These are phyloP conservation scores for Lottia scabra DNA, from an alignment of 2,888 invertebrate species.

Conservation along the genomic window DNA sequence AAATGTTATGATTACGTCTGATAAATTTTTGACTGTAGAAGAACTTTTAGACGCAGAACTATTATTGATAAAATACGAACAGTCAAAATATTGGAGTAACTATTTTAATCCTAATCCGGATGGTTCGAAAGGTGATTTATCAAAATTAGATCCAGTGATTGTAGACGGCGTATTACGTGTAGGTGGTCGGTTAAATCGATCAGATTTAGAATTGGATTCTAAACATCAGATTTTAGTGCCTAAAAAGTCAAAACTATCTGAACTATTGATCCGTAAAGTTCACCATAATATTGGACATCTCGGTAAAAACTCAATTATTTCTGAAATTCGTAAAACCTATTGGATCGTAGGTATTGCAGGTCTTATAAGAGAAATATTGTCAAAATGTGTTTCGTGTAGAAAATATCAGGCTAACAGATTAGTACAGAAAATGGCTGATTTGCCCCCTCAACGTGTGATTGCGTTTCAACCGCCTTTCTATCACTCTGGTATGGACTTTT, in stretches of 20 bases:
- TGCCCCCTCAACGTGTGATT: conserved; percentile 25
- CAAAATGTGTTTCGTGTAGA: conserved; percentile 22
- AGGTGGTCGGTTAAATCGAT: conserved; percentile 17
- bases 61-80: conserved; percentile 8
- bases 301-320: conserved; percentile 26
- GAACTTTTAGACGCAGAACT: background rate
- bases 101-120: background rate
- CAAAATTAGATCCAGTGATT: conserved; percentile 21
- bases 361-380: conserved; percentile 17
- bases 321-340: conserved; percentile 17
- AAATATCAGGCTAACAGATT: background rate
- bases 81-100: background rate
- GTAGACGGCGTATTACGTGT: conserved; percentile 14
- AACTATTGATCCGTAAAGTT: conserved; percentile 18
- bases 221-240: conserved; percentile 27
- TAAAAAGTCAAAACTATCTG: conserved; percentile 20
- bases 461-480: conserved; percentile 28
- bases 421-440: conserved; percentile 28
- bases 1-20: no score
- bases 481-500: conserved; percentile 32
- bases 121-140: background rate
- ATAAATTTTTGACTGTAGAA: background rate
- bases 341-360: conserved; percentile 25
- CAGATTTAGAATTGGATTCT: conserved; percentile 8
- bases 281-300: conserved; percentile 21